A percentile compares a stretch with the other conserved stretches of the same genome.
Evolutionary conservation across 2,888 invertebrate genomes (phyloP).

Genomic region (Caenorhabditis drosophilae): DNA sequence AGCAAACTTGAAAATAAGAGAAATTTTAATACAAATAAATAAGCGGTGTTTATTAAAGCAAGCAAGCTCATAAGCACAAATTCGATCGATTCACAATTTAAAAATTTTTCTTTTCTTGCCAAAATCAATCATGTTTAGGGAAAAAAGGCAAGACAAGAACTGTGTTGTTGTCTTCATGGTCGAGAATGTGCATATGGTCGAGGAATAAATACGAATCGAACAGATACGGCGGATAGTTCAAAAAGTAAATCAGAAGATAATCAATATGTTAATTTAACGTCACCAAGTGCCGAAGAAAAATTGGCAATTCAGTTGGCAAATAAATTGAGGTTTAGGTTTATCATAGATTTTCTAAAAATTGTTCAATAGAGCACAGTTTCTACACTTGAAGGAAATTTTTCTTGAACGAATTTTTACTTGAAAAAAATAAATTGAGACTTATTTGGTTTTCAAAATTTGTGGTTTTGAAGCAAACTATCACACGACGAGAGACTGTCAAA

Average conservation of each 20-base stretch:
- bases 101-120: no score
- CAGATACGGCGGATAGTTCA: background rate
- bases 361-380: no score
- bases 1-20: background rate
- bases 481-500: background rate
- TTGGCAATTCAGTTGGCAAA: slow-evolving; percentile 8
- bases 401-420: no score
- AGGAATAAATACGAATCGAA: background rate
- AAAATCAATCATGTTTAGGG: background rate
- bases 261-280: slow-evolving; percentile 30
- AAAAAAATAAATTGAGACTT: no score
- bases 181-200: background rate
- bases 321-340: slow-evolving; percentile 9
- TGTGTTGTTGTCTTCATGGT: slow-evolving; percentile 25
- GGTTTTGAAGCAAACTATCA: background rate
- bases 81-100: no score
- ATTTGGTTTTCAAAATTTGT: no score
- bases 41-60: slow-evolving; percentile 6
- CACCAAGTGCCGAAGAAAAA: slow-evolving; percentile 10
- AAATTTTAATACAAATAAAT: background rate
- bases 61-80: no score
- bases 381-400: no score
- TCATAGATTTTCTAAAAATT: background rate
- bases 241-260: slow-evolving; percentile 13
- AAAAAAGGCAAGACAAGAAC: background rate